A percentile compares a stretch with the other conserved stretches of the same genome.
phyloP scores from a whole-genome alignment of 2,888 invertebrate genomes.

The Drosophila rellima region DNA sequence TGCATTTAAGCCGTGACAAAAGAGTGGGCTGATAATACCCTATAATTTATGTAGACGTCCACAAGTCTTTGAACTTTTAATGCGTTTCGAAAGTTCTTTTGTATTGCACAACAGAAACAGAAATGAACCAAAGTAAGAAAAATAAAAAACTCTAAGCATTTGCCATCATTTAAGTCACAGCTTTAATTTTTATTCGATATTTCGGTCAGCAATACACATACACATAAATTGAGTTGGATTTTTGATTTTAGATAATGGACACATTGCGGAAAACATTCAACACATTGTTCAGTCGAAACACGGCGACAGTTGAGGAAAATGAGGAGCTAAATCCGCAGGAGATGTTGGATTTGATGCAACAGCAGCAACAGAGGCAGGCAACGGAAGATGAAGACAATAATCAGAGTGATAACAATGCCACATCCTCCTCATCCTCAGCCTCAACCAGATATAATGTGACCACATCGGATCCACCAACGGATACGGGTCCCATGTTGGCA shows the following conservation, averaged over 20 bases:
- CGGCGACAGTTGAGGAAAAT: background rate
- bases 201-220: conserved; percentile 10
- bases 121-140: conserved; percentile 2
- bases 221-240: conserved; percentile 9
- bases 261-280: conserved; percentile 29
- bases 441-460: conserved; percentile 3
- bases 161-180: conserved; percentile 8
- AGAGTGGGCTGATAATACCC: conserved; percentile 38
- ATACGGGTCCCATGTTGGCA: background rate
- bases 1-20: conserved; percentile 17
- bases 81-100: conserved; percentile 56
- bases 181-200: conserved; percentile 3
- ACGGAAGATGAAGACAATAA: background rate
- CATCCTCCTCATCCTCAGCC: background rate
- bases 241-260: conserved; percentile 38
- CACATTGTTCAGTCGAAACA: background rate
- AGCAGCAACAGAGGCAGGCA: conserved; percentile 17
- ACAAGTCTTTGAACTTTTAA: conserved; percentile 55
- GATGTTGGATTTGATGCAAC: conserved; percentile 40
- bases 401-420: background rate
- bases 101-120: conserved; percentile 18
- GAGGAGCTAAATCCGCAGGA: conserved; percentile 24
- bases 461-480: conserved; percentile 24
- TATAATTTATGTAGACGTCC: conserved; percentile 63
- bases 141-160: background rate